Evolutionary conservation across 2,888 invertebrate genomes (phyloP).

Genomic region (Epistrophella euchroma): DNA sequence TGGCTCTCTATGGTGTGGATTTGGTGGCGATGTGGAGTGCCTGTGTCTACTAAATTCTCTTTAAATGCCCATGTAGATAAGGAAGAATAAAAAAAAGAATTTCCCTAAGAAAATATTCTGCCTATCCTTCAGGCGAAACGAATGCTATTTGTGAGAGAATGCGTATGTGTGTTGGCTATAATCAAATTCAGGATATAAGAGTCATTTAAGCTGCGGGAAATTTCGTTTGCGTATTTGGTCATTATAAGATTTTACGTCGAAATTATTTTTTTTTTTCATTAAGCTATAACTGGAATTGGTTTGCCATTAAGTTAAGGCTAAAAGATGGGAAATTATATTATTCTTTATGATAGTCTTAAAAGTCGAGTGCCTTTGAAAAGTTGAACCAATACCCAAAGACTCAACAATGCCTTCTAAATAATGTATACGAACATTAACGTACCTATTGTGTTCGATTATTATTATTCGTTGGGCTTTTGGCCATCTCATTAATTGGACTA

Average conservation of each 20-base stretch:
- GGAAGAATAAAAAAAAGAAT: constrained; percentile 9
- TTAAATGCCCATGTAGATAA: constrained; percentile 63
- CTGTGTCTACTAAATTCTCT: constrained; percentile 21
- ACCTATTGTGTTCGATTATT: constrained; percentile 43
- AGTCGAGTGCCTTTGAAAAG: constrained; percentile 47
- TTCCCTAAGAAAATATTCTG: constrained; percentile 39
- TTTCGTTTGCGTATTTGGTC: constrained; percentile 40
- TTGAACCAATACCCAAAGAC: too few species aligned
- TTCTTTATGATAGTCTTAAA: constrained; percentile 33
- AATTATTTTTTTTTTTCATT: constrained; percentile 16
- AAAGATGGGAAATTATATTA: constrained; percentile 34
- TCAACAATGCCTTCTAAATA: constrained; percentile 35
- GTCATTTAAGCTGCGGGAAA: constrained; percentile 53
- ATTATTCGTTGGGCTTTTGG: constrained; percentile 17
- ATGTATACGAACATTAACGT: constrained; percentile 6
- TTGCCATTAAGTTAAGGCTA: constrained; percentile 59
- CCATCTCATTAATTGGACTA: constrained; percentile 53
- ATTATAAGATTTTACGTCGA: constrained; percentile 57
- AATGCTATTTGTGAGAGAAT: constrained; percentile 30
- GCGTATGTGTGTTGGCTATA: constrained; percentile 27
- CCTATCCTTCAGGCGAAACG: constrained; percentile 41
- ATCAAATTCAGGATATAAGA: constrained; percentile 66
- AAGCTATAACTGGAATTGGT: constrained; percentile 62
- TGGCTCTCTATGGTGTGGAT: constrained; percentile 1
- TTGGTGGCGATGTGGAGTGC: constrained; percentile 25